Evolutionary conservation across 2,888 invertebrate genomes (phyloP), one percentile per base, ranked within the genome.

Genomic region (Sinelater perroti): DNA sequence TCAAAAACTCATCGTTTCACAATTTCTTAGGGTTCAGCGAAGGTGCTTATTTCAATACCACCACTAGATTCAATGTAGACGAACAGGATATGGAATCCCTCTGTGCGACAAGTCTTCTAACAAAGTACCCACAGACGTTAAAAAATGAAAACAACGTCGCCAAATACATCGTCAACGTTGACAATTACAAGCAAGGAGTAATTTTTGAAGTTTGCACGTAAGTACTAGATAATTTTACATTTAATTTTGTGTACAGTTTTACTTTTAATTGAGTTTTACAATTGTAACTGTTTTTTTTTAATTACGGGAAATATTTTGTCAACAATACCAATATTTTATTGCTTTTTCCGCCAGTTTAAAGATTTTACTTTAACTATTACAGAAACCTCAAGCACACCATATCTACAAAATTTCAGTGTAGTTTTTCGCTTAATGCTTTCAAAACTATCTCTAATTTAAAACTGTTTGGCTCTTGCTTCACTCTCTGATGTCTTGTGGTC

Each of bases 171-270:
- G 60, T 66, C 3, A 65, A 66, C 40, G 51, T 55, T 2, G 50
- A 61, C 28, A 47, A 47, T 5, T 45, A 58, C 21, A 30, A 57
- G 33, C 66, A 66, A 47, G 58, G 57, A 11, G 18, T 66, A 7
- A 45, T 62, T 3, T 62, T 60, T 33, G 60, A 62, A 47, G 55
- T 53, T n/a, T 67, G 67, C 36, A 24, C 38, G 67, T 67, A 63
- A 62, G 64, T 62, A 42, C 8, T 3, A 30, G 3, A 30, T 30
- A 30, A 5, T 21, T 21, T 21, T 3, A 8, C 11, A 3, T 10
- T n/a, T 5, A 4, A 10, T 30, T 3, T 30, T 18, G 2, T 21
- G 7, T 2, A n/a, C n/a, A n/a, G n/a, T n/a, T n/a, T n/a, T n/a
- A n/a, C n/a, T n/a, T n/a, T n/a, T n/a, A n/a, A n/a, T n/a, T n/a